phyloP scores from a whole-genome alignment of 2,113 vertebrate species.

The Psephotus haematonotus region DNA sequence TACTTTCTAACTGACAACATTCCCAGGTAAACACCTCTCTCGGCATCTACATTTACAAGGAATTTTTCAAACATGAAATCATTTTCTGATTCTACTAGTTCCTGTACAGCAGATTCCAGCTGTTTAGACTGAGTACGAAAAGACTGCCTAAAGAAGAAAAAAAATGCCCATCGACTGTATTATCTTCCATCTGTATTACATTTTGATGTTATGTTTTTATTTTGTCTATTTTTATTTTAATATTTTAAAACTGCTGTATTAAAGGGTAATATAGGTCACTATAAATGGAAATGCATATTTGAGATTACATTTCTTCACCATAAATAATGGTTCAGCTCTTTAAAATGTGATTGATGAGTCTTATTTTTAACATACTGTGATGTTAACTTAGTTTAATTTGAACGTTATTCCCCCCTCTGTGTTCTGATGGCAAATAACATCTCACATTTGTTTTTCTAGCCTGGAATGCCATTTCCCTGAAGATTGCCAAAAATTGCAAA shows the following conservation, averaged over 20 bases:
- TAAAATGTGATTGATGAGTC: neutral
- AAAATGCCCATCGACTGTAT: neutral
- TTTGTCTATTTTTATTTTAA: neutral
- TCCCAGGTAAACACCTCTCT: neutral
- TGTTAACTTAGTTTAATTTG: conserved; percentile 21
- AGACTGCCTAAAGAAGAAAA: neutral
- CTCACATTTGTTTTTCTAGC: conserved; percentile 29
- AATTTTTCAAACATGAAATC: neutral
- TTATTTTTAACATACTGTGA: conserved; percentile 55
- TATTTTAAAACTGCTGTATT: neutral
- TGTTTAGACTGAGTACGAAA: neutral
- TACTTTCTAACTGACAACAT: neutral
- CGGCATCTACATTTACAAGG: neutral
- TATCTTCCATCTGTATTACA: neutral
- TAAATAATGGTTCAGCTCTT: neutral
- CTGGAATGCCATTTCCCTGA: conserved; percentile 14
- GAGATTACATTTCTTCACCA: neutral
- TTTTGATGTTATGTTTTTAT: neutral
- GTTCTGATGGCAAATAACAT: neutral
- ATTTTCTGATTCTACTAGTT: neutral
- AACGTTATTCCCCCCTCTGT: neutral
- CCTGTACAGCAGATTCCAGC: neutral
- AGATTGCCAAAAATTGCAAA: conserved; percentile 45
- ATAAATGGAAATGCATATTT: neutral
- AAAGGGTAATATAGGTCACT: neutral